phyloP scores from a whole-genome alignment of 2,888 invertebrate species.

The Drosophila infuscata region DNA sequence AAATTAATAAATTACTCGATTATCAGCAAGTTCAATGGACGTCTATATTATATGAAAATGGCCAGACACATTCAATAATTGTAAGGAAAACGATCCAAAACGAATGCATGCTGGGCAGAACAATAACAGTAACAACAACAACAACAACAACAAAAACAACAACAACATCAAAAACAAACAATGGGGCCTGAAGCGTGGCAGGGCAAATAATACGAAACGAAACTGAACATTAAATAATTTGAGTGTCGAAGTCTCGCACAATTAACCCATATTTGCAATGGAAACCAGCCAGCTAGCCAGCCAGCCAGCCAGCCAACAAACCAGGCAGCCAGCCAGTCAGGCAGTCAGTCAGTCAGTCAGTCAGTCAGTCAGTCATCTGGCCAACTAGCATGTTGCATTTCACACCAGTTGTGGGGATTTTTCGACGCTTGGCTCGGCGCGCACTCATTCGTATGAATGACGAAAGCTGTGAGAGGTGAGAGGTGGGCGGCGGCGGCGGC shows the following conservation, averaged over 20 bases:
- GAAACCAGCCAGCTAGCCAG: conserved; percentile 43
- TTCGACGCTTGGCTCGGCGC: conserved; percentile 63
- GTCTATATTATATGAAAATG: conserved; percentile 34
- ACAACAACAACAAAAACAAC: background rate
- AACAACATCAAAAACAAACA: conserved; percentile 13
- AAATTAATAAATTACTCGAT: conserved; percentile 54
- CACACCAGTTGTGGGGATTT: conserved; percentile 74
- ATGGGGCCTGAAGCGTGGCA: conserved; percentile 18
- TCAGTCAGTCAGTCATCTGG: conserved; percentile 29
- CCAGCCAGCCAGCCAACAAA: conserved; percentile 1
- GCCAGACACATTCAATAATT: conserved; percentile 52
- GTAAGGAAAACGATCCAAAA: conserved; percentile 41
- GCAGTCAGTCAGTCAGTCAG: conserved; percentile 6
- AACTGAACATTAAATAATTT: conserved; percentile 69
- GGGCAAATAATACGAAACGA: conserved; percentile 17
- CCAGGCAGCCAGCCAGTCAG: background rate
- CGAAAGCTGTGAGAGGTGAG: conserved; percentile 52
- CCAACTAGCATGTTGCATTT: conserved; percentile 75
- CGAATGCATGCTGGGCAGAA: conserved; percentile 36
- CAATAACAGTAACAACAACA: background rate
- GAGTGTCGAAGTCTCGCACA: conserved; percentile 76
- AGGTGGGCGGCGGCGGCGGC: background rate
- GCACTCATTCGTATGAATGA: conserved; percentile 78
- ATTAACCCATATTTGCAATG: conserved; percentile 77
- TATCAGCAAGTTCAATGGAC: conserved; percentile 40